A percentile compares a stretch with the other conserved stretches of the same genome.
phyloP scores from a whole-genome alignment of 2,113 vertebrate species.

The Brachypodius melanocephalos region DNA sequence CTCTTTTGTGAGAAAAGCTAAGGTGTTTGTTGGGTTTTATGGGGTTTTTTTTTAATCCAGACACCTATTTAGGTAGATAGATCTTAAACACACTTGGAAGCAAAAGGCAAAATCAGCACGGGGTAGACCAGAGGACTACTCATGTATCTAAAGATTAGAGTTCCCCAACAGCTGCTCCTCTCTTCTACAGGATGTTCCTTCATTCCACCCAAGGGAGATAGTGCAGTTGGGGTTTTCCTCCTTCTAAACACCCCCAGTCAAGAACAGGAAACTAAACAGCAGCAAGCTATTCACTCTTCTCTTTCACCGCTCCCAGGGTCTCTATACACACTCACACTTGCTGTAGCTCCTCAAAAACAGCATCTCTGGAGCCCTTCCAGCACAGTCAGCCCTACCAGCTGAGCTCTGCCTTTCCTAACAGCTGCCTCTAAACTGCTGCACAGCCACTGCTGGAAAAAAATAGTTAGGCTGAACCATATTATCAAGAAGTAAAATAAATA shows the following conservation, averaged over 20 bases:
- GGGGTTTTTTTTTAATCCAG: not conserved
- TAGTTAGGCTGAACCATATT: not conserved
- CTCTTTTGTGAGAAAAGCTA: not conserved
- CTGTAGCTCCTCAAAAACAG: not conserved
- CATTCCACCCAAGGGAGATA: not conserved
- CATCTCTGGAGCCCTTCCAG: not conserved
- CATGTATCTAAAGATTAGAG: not conserved
- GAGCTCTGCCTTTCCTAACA: not conserved
- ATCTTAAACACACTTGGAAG: not conserved
- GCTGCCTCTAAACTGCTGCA: not conserved
- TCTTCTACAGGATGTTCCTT: not conserved
- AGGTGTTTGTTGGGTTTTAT: fast-evolving
- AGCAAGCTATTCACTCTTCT: not conserved
- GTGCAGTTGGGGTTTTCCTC: not conserved
- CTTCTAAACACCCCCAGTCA: not conserved
- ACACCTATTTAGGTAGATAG: not conserved
- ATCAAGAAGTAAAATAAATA: not conserved
- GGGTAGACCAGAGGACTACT: not conserved
- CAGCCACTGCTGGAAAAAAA: not conserved
- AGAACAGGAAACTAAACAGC: not conserved
- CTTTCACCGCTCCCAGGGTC: not conserved
- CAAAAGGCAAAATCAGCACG: not conserved
- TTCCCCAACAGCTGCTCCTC: not conserved
- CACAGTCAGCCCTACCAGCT: not conserved
- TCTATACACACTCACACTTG: fast-evolving